Evolutionary conservation across 1,140 invertebrate genomes (phyloP), one percentile per base, ranked within the genome.

Genomic region (Aphaenogaster floridana): DNA sequence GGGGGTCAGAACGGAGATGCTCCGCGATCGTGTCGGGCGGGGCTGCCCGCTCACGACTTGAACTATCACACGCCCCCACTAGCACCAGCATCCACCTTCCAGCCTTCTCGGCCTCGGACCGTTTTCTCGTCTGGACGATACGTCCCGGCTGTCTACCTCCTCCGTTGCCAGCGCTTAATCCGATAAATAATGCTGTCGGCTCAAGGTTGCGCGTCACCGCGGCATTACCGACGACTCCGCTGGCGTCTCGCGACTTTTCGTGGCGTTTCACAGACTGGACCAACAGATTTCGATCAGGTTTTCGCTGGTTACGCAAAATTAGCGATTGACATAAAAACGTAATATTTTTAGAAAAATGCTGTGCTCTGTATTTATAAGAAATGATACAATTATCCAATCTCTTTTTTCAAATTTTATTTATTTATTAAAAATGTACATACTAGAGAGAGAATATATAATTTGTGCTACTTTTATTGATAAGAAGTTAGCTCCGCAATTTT

Each of bases 11-110:
- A 92, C 94, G 94, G 92, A 95, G 94, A 95, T 95, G 94, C 94
- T 94, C 94, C 94, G 92, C 93, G 94, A 94, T 95, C 94, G 94
- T 95, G 95, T 95, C 95, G 95, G 95, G 95, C 95, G 95, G 95
- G 95, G 95, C 95, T 95, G 94, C 93, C 92, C 93, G 93, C 95
- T 95, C 95, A 95, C 95, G 95, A 95, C 95, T 95, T 95, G 95
- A 95, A 95, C 95, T 95, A 95, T 95, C 95, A 94, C 95, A 95
- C 95, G 95, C 95, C 95, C 95, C 94, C 95, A 95, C 94, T 95
- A 95, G 94, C 94, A 95, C 94, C 94, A 94, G 92, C 94, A 93
- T 94, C 93, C 92, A 94, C 93, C 93, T 95, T 94, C 93, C 91
- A 85, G 88, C 88, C 72, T 88, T 64, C 77, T 87, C 90, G 89